Percentiles rank a stretch among this genome's conserved stretches.
Conservation (phyloP, 2,113 vertebrate species). For the Pangasianodon gigas region DNA sequence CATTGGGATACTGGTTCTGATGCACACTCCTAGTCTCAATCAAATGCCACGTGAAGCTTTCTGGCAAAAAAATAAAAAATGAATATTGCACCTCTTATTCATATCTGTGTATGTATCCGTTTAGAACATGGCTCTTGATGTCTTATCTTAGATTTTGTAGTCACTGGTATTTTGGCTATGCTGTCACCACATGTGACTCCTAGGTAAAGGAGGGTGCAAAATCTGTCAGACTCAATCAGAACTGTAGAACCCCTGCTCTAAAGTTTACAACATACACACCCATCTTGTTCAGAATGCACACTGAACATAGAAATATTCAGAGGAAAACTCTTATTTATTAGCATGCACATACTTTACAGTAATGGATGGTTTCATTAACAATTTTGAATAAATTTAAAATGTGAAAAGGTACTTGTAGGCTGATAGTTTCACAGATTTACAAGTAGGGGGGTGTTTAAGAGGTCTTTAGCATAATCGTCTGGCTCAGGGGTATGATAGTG, state of each 20-base stretch:
- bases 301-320: slow-evolving; percentile 14
- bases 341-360: background rate
- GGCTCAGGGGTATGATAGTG: slow-evolving; percentile 8
- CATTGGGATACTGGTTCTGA: too few relatives aligned
- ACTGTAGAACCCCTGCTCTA: background rate
- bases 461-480: background rate
- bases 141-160: background rate
- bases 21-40: background rate
- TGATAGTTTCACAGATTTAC: background rate
- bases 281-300: background rate
- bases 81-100: background rate
- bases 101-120: background rate
- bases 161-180: background rate
- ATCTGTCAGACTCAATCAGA: background rate
- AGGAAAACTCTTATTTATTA: background rate
- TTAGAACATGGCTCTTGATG: background rate
- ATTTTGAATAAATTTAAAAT: background rate
- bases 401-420: background rate
- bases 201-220: background rate
- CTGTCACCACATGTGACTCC: background rate
- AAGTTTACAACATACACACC: background rate
- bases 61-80: background rate
- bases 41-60: background rate
- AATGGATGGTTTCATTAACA: background rate
- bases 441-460: background rate